phyloP scores from a whole-genome alignment of 2,888 invertebrate species.

The Sericinus montela region DNA sequence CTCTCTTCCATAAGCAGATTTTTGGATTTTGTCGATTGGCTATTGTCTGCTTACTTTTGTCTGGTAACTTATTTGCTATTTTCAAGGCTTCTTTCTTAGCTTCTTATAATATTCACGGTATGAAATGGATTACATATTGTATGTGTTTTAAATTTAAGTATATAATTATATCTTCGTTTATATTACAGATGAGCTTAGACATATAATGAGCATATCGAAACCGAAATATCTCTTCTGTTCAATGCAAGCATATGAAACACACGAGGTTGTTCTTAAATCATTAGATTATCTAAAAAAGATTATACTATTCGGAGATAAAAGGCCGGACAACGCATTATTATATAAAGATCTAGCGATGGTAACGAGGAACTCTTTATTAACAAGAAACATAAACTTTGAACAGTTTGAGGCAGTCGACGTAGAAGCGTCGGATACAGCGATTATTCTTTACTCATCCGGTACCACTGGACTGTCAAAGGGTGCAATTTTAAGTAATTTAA shows the following conservation, averaged over 20 bases:
- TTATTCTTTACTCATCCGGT: conserved; percentile 36
- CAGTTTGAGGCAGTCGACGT: conserved; percentile 28
- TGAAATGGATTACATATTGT: no score
- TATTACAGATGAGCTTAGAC: conserved; percentile 29
- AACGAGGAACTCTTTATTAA: background rate
- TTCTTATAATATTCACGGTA: no score
- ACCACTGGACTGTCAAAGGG: conserved; percentile 39
- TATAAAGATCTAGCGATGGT: conserved; percentile 21
- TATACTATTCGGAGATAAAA: conserved; percentile 25
- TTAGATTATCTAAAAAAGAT: conserved; percentile 22
- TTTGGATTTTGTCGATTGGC: no score
- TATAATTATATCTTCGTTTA: no score
- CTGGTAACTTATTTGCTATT: no score
- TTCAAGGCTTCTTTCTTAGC: no score
- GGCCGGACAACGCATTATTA: conserved; percentile 9
- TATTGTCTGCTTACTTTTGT: no score
- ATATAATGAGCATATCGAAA: conserved; percentile 25
- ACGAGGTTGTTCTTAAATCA: conserved; percentile 15
- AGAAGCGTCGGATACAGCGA: conserved; percentile 25
- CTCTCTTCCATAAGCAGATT: no score
- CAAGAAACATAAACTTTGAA: conserved; percentile 13
- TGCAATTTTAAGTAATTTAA: conserved; percentile 35
- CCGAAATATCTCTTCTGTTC: conserved; percentile 26
- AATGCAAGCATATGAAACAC: conserved; percentile 17
- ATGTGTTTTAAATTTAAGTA: no score